Evolutionary conservation across 2,888 invertebrate species (phyloP).

Genomic region (Hybos culiciformis): DNA sequence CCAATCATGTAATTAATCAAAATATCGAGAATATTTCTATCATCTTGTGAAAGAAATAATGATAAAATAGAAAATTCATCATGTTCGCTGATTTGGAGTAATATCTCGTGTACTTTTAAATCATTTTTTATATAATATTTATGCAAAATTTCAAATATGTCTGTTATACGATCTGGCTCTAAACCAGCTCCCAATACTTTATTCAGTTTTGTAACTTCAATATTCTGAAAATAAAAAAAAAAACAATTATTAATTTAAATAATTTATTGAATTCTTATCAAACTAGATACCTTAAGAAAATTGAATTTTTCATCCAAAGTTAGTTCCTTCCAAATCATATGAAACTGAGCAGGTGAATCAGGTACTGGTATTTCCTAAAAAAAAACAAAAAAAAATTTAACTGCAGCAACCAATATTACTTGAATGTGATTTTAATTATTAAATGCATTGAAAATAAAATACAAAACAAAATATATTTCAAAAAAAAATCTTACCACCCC

Average conservation of each 20-base stretch:
- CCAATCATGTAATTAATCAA: slow-evolving; percentile 21
- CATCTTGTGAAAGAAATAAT: slow-evolving; percentile 27
- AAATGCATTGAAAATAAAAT: too few relatives aligned
- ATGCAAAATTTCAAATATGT: slow-evolving; percentile 23
- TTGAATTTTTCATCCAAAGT: slow-evolving; percentile 25
- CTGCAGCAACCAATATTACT: not conserved
- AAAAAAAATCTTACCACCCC: not conserved
- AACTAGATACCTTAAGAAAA: slow-evolving; percentile 24
- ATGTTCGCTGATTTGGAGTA: slow-evolving; percentile 30
- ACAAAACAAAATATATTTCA: too few relatives aligned
- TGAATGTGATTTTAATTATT: not conserved
- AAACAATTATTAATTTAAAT: not conserved
- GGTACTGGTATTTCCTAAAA: slow-evolving; percentile 19
- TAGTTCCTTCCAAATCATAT: slow-evolving; percentile 31
- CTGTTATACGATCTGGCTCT: slow-evolving; percentile 27
- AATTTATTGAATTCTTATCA: not conserved
- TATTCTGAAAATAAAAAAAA: slow-evolving; percentile 20
- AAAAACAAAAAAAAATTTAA: not conserved
- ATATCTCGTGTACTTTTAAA: slow-evolving; percentile 17
- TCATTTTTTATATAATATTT: slow-evolving; percentile 26
- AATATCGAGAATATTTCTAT: slow-evolving; percentile 13
- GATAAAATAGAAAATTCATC: slow-evolving; percentile 26
- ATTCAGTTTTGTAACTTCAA: slow-evolving; percentile 23
- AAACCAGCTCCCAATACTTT: slow-evolving; percentile 32
- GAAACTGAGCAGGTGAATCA: slow-evolving; percentile 29